phyloP scores from a whole-genome alignment of 2,888 invertebrate genomes.

The Drosophila borealis region DNA sequence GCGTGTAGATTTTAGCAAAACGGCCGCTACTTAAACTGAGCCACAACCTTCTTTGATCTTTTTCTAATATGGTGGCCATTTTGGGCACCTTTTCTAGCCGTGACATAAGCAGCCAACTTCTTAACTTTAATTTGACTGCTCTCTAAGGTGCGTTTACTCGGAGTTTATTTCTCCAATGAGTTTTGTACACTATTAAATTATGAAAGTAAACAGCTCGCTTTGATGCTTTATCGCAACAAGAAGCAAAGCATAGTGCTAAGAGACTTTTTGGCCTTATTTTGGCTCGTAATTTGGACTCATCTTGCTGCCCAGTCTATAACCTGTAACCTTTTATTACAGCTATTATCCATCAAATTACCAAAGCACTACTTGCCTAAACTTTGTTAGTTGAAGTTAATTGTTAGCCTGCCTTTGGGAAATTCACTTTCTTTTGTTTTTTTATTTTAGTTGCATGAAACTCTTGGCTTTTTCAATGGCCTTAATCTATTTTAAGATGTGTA shows the following conservation, averaged over 20 bases:
- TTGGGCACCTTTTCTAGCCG: conserved; percentile 28
- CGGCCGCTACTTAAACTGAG: conserved; percentile 36
- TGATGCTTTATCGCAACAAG: conserved; percentile 6
- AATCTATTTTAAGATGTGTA: too few species aligned
- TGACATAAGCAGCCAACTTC: conserved; percentile 25
- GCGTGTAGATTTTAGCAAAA: conserved; percentile 16
- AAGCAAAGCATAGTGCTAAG: not conserved
- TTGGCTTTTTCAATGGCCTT: too few species aligned
- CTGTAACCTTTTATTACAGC: not conserved
- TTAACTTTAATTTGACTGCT: conserved; percentile 52
- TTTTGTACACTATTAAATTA: conserved; percentile 30
- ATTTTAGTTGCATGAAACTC: too few species aligned
- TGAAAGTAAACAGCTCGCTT: conserved; percentile 31
- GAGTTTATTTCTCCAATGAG: conserved; percentile 9
- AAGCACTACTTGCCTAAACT: not conserved
- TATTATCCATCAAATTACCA: not conserved
- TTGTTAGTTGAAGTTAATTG: not conserved
- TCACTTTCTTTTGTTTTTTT: too few species aligned
- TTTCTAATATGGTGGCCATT: conserved; percentile 16
- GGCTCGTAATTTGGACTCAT: not conserved
- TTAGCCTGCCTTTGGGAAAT: too few species aligned
- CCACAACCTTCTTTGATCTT: conserved; percentile 37
- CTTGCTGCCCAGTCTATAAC: too few species aligned
- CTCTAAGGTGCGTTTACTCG: conserved; percentile 39
- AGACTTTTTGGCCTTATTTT: not conserved